Base-by-base conservation (phyloP, 2,888 invertebrate species). In the Cyclophora punctaria region DNA sequence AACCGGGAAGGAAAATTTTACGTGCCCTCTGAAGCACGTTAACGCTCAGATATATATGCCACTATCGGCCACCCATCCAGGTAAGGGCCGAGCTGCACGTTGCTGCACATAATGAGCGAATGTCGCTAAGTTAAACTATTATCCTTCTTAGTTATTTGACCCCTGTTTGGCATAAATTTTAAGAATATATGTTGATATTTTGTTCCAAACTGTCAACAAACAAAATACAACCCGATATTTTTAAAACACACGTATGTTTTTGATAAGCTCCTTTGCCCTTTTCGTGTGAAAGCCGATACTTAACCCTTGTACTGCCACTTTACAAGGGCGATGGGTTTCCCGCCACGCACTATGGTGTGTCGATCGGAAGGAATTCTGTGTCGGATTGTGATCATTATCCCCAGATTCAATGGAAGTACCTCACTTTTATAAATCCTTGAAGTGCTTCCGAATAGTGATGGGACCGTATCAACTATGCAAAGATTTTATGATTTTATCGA, bases 381-480 rank as follows among this genome's bases (percentile, higher is more conserved):
- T 63, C 63, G 77, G 73, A 75, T 76, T 75, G 73, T 64, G 69
- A 75, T 77, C 77, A 77, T 80, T 80, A 80, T 78, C 77, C 73
- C 56, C 64, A 66, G 73, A 75, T 74, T 72, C 73, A 66, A 72
- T 68, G 70, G 69, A 66, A 69, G 66, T 71, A 68, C 63, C 71
- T 73, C 66, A 71, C 71, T 74, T 75, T 70, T 70, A 69, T 69
- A 73, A 75, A 74, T 72, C 75, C 73, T 62, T 65, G 56, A 73
- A 73, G 71, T 69, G 69, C 63, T 65, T 66, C 60, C 66, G 64
- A 4, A 3, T n/a, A 51, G 48, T 37, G 41, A 49, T 46, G 50
- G 42, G 53, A 34, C 35, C 33, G 34, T 35, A 7, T 43, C 42
- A 20, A 7, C 2, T 43, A 20, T 43, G 7, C 3, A 2, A 7